Conservation (phyloP, 1,140 invertebrate species). For the Drosophila busckii region DNA sequence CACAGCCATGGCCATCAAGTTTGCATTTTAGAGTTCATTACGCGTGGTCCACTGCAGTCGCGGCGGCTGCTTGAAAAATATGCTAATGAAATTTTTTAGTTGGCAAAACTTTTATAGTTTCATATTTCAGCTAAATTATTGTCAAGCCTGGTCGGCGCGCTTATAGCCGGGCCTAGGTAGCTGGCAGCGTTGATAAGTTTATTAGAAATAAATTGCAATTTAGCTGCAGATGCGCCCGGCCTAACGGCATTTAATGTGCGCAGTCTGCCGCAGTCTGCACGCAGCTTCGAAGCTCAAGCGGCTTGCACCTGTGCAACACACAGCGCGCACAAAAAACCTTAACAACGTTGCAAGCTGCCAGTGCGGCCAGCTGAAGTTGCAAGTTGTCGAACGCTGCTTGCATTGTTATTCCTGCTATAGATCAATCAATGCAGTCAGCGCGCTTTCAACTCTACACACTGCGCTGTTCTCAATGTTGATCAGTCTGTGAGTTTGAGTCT, state of each 20-base stretch:
- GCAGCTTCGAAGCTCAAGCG: slow-evolving; percentile 34
- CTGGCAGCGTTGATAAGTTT: slow-evolving; percentile 72
- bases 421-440: slow-evolving; percentile 67
- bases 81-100: slow-evolving; percentile 68
- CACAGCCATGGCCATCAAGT: slow-evolving; percentile 44
- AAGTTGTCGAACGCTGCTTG: slow-evolving; percentile 16
- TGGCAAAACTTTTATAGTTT: slow-evolving; percentile 57
- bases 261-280: slow-evolving; percentile 5
- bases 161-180: slow-evolving; percentile 29
- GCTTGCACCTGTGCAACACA: slow-evolving; percentile 23
- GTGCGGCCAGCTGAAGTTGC: too few relatives aligned
- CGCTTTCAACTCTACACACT: slow-evolving; percentile 19
- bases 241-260: slow-evolving; percentile 40
- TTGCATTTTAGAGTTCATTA: slow-evolving; percentile 68
- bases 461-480: neutral
- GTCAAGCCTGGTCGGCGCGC: slow-evolving; percentile 35
- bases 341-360: too few relatives aligned
- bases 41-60: slow-evolving; percentile 7
- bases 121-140: slow-evolving; percentile 73
- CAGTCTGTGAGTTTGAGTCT: slow-evolving; percentile 31
- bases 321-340: slow-evolving; percentile 6
- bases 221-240: slow-evolving; percentile 27
- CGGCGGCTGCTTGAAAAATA: slow-evolving; percentile 40
- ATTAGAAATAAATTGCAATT: slow-evolving; percentile 77
- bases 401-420: slow-evolving; percentile 68